Evolutionary conservation across 2,797 vertebrate genomes (phyloP), one percentile per base, ranked within the genome.

Genomic region (Sciurus carolinensis): DNA sequence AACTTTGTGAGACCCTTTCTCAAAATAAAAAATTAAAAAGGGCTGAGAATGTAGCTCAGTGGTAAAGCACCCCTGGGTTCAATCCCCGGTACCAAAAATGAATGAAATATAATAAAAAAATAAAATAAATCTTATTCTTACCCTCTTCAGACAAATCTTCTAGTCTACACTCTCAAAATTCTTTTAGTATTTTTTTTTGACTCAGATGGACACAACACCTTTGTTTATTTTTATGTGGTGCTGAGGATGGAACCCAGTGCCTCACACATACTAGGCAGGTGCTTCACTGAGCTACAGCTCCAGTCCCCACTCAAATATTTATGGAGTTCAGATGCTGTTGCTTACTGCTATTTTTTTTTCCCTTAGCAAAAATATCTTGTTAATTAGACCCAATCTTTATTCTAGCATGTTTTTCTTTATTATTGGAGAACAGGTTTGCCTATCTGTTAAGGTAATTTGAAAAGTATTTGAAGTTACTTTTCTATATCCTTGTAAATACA

Each of bases 401-500:
- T 80, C 18, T 73, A 2, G 50, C n/a, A 81, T 76, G 59, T 14
- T 8, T 62, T 85, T 94, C 50, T 94, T 83, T 84, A 57, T 86
- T 75, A 80, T 66, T 69, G 67, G 28, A 28, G 8, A 81, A 76
- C 39, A 52, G 24, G 6, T 73, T 90, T 87, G 4, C 22, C 22
- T 75, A 33, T 67, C 5, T 92, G n/a, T 80, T 89, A 33, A 52
- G 66, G 67, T 26, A 89, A 52, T 67, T 59, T 79, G 79, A 57
- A 77, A 85, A 9, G 7, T 81, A 18, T 86, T 76, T 81, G 67
- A 64, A 47, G 62, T 86, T 90, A 54, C 59, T 90, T 90, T 90
- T 92, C 79, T 54, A 17, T 62, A 33, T 18, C 17, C 39, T 76
- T 80, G 10, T 75, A 87, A 91, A 64, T 87, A 39, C 18, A 54